phyloP scores from a whole-genome alignment of 2,888 invertebrate species.

The Pandemis corylana region DNA sequence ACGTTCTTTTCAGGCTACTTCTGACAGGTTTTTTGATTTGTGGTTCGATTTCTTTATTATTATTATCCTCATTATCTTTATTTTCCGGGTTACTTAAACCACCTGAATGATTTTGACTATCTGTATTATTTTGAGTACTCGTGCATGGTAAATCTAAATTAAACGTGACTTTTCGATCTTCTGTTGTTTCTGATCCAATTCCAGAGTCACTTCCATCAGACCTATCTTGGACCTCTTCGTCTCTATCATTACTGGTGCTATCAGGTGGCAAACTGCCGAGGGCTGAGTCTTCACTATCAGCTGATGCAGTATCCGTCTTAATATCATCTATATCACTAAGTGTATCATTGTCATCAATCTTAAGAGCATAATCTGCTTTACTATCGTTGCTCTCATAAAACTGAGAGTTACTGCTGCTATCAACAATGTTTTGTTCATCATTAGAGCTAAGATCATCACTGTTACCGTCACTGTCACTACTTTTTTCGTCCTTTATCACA shows the following conservation, averaged over 20 bases:
- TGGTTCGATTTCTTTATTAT: slow-evolving; percentile 48
- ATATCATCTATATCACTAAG: slow-evolving; percentile 82
- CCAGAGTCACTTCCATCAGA: slow-evolving; percentile 95
- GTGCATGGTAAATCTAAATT: slow-evolving; percentile 67
- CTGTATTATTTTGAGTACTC: slow-evolving; percentile 53
- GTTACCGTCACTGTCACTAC: slow-evolving; percentile 73
- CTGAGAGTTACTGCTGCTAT: slow-evolving; percentile 75
- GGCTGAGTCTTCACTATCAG: slow-evolving; percentile 87
- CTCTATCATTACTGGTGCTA: slow-evolving; percentile 72
- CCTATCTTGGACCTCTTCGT: slow-evolving; percentile 87
- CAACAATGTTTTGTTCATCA: slow-evolving; percentile 74
- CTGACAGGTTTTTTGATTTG: slow-evolving; percentile 59
- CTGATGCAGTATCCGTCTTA: slow-evolving; percentile 81
- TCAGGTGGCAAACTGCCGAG: slow-evolving; percentile 86
- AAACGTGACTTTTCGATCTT: slow-evolving; percentile 80
- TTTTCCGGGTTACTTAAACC: slow-evolving; percentile 27
- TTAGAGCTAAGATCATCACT: slow-evolving; percentile 75
- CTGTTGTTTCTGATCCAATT: slow-evolving; percentile 90
- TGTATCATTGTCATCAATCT: slow-evolving; percentile 81
- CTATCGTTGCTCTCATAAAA: slow-evolving; percentile 83
- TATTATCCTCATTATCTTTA: slow-evolving; percentile 49
- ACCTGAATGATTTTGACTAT: slow-evolving; percentile 19
- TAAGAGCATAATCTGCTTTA: slow-evolving; percentile 79
- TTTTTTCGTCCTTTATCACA: slow-evolving; percentile 69
- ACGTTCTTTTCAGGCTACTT: slow-evolving; percentile 90